A percentile compares a stretch with the other conserved stretches of the same genome.
phyloP scores from a whole-genome alignment of 2,797 vertebrate genomes.

The Microcaecilia unicolor region DNA sequence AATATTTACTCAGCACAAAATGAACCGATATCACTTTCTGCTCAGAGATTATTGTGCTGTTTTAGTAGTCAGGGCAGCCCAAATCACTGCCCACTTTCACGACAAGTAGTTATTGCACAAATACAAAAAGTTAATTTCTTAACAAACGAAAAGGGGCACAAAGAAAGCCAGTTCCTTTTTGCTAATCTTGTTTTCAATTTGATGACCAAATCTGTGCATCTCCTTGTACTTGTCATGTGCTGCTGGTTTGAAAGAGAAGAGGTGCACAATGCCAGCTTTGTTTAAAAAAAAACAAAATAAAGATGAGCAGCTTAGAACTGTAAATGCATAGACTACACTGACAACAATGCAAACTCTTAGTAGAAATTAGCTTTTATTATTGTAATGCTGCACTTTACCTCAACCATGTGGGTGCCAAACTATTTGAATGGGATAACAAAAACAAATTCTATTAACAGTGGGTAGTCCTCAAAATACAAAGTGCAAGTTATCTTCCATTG shows the following conservation, averaged over 20 bases:
- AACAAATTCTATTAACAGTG: neutral
- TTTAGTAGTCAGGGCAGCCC: constrained; percentile 66
- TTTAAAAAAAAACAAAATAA: constrained; percentile 10
- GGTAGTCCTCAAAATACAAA: constrained; percentile 18
- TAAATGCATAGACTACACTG: constrained; percentile 53
- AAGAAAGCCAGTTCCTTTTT: constrained; percentile 15
- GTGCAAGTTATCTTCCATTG: constrained; percentile 16
- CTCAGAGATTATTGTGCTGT: constrained; percentile 56
- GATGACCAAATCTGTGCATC: constrained; percentile 11
- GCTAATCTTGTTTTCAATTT: constrained; percentile 41
- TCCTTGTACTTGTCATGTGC: constrained; percentile 29
- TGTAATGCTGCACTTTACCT: neutral
- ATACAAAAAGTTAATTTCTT: constrained; percentile 54
- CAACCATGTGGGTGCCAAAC: neutral
- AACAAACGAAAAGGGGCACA: constrained; percentile 30
- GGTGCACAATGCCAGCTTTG: constrained; percentile 16
- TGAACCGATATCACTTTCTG: constrained; percentile 44
- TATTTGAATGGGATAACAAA: neutral
- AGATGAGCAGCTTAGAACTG: constrained; percentile 19
- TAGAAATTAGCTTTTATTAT: constrained; percentile 2
- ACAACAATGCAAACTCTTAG: constrained; percentile 16
- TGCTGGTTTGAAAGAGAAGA: constrained; percentile 16
- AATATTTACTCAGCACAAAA: constrained; percentile 49
- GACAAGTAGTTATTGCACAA: constrained; percentile 73
- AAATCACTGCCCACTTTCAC: constrained; percentile 50